A percentile compares a stretch with the other conserved stretches of the same genome.
Conservation (phyloP, 2,888 invertebrate genomes). For the Brachyptera putata region DNA sequence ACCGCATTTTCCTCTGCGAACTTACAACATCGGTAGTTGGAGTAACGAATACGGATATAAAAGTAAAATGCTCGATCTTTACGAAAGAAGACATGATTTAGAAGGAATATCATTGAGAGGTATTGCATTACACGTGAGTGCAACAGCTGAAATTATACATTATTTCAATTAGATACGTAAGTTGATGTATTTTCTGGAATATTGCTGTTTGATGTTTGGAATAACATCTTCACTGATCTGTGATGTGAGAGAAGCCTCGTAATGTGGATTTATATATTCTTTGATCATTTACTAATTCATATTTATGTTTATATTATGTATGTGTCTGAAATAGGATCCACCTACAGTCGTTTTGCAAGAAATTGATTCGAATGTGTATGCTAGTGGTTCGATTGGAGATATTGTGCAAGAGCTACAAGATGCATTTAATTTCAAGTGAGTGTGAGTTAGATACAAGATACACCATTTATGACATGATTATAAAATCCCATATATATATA, state of each 20-base stretch:
- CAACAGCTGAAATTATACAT: not conserved
- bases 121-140: constrained; percentile 35
- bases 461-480: no score
- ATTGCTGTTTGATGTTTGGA: no score
- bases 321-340: not conserved
- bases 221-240: no score
- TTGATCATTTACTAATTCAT: not conserved
- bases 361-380: constrained; percentile 29
- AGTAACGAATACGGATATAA: constrained; percentile 2
- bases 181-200: no score
- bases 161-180: no score
- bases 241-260: no score
- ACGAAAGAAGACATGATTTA: constrained; percentile 36
- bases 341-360: not conserved
- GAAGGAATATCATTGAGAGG: constrained; percentile 35
- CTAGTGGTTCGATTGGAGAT: constrained; percentile 35
- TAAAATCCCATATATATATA: no score
- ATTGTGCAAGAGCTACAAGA: constrained; percentile 37
- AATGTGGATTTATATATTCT: not conserved
- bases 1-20: constrained; percentile 31
- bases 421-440: constrained; percentile 38
- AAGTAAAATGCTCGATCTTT: constrained; percentile 29
- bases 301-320: not conserved
- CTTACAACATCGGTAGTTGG: constrained; percentile 36
- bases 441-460: no score